These are phyloP conservation scores for Lycaon pictus DNA, from an alignment of 2,113 vertebrate species.

Conservation along the genomic window DNA sequence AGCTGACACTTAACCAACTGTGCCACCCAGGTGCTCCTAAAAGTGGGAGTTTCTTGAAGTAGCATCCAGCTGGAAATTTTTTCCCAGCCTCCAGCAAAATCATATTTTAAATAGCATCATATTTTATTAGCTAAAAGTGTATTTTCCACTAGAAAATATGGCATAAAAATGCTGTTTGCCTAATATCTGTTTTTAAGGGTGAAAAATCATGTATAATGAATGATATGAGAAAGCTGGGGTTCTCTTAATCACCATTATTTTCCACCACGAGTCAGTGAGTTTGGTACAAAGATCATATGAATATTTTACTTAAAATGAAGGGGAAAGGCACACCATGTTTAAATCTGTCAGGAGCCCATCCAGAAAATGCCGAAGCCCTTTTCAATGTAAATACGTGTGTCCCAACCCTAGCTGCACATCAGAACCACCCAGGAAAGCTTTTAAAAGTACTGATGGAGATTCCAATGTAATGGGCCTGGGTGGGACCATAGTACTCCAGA, in stretches of 20 bases:
- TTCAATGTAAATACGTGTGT: neutral
- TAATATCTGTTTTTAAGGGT: neutral
- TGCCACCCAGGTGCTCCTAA: neutral
- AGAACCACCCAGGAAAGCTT: neutral
- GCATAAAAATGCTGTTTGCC: neutral
- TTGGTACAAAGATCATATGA: neutral
- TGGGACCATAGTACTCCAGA: neutral
- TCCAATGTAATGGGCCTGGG: neutral
- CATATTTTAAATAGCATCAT: neutral
- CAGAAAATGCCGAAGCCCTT: neutral
- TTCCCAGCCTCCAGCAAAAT: conserved; percentile 16
- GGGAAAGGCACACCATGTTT: neutral
- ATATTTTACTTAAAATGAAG: neutral
- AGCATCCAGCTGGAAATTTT: neutral
- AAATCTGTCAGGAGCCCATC: neutral
- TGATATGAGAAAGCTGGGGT: neutral
- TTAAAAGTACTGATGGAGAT: neutral
- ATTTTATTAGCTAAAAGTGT: neutral
- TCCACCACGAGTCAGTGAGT: neutral
- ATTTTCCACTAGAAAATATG: neutral
- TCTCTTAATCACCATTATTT: neutral
- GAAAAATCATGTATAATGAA: neutral
- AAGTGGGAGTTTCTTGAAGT: neutral
- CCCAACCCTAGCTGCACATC: neutral
- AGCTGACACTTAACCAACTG: neutral